Evolutionary conservation across 2,797 vertebrate species (phyloP).

Genomic region (Macroramphosus scolopax): DNA sequence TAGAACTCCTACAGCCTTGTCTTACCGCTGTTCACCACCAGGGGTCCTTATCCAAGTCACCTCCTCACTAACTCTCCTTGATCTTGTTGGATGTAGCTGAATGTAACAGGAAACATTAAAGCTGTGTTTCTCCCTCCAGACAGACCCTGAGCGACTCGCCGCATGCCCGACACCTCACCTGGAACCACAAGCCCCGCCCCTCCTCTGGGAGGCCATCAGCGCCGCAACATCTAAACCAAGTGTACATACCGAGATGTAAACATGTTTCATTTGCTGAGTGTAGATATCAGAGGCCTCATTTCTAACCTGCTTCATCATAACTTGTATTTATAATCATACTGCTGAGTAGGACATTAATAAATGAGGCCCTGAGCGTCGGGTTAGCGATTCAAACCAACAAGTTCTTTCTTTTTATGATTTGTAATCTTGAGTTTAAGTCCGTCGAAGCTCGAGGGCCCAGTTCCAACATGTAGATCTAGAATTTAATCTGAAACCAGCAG

Average conservation of each 20-base stretch:
- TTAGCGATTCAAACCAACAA: too few relatives aligned
- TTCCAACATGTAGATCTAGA: slow-evolving; percentile 1
- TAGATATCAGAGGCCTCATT: slow-evolving; percentile 20
- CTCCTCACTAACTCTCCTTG: too few relatives aligned
- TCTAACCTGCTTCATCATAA: neutral
- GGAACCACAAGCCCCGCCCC: slow-evolving; percentile 43
- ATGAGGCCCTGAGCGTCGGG: slow-evolving; percentile 32
- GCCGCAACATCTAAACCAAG: slow-evolving; percentile 8
- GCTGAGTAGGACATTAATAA: slow-evolving; percentile 16
- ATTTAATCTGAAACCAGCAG: slow-evolving; percentile 20
- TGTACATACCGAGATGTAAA: slow-evolving; percentile 30
- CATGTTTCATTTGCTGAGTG: slow-evolving; percentile 21
- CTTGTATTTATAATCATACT: slow-evolving; percentile 12
- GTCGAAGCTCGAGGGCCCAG: neutral
- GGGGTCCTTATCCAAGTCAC: too few relatives aligned
- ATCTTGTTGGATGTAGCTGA: too few relatives aligned
- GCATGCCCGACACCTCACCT: slow-evolving; percentile 44
- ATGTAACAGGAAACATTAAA: neutral
- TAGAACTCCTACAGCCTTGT: too few relatives aligned
- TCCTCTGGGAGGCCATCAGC: slow-evolving; percentile 31
- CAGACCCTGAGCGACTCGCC: slow-evolving; percentile 14
- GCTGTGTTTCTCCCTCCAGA: slow-evolving; percentile 20
- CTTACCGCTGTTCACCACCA: too few relatives aligned
- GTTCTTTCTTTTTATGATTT: too few relatives aligned
- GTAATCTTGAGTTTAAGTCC: too few relatives aligned